Evolutionary conservation across 2,113 vertebrate genomes (phyloP), one percentile per base, ranked within the genome.

Genomic region (Panurus biarmicus): DNA sequence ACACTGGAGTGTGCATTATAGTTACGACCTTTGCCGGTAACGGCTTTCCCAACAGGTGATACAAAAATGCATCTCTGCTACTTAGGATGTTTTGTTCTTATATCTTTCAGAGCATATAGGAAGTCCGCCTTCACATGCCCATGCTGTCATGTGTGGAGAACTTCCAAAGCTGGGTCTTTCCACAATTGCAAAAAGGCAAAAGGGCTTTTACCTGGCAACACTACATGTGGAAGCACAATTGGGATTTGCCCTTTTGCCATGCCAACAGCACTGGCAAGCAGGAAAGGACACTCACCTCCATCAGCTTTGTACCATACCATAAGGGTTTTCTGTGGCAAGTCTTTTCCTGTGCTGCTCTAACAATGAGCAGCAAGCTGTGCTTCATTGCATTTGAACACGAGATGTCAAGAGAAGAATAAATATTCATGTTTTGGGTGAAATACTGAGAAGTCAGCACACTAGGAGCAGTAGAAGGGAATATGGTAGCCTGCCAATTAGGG

Each of bases 401-500:
- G 40, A 58, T 26, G 22, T 21, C 33, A 60, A 62, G 60, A 71
- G 47, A 73, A 78, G 35, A 35, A 90, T 47, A 90, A 75, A 79
- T 69, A 64, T 2, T 1, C 11, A 28, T 8, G 14, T 15, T 51
- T 42, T 51, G 33, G 47, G 42, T 57, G 64, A 84, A 74, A 69
- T 42, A 51, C 45, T 33, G 42, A 35, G 56, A 80, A 70, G 20
- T 36, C 38, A 40, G 25, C 11, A 9, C 7, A 38, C 6, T 3
- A 84, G n/a, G 11, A 80, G 26, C 0, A 0, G 62, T 12, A 36
- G 31, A 54, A 54, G 19, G 33, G 33, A 74, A 71, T 2, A 22
- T 0, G 0, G 26, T 9, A 70, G 51, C 51, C 65, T 74, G 33
- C 3, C 38, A 61, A 0, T 31, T 29, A 66, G 74, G 40, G n/a